Conservation (phyloP, 2,888 invertebrate species). For the Pharmacophagus antenor region DNA sequence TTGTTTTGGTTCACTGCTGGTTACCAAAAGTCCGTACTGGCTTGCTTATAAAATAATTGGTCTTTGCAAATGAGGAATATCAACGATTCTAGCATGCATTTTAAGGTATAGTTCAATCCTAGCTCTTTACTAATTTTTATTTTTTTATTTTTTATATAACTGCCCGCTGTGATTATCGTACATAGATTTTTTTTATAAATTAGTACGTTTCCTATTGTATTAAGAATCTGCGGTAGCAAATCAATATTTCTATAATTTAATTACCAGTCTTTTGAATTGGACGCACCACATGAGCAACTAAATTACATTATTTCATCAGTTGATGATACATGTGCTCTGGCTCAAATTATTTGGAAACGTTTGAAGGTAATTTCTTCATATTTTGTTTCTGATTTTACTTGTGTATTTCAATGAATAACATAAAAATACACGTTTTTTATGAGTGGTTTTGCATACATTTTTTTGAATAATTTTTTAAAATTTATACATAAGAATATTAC, state of each 20-base stretch:
- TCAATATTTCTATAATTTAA: slow-evolving; percentile 21
- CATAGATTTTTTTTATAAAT: too few species aligned
- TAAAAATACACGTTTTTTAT: neutral
- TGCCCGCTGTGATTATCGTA: neutral
- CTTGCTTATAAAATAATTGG: too few species aligned
- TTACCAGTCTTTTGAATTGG: slow-evolving; percentile 9
- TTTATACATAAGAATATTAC: too few species aligned
- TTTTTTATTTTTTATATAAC: too few species aligned
- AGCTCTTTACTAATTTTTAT: too few species aligned
- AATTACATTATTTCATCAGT: slow-evolving; percentile 12
- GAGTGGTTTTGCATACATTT: too few species aligned
- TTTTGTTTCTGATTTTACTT: neutral
- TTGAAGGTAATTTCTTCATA: slow-evolving; percentile 5
- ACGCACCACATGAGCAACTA: slow-evolving; percentile 4
- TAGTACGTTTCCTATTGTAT: neutral
- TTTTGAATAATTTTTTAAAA: too few species aligned
- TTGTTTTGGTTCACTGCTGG: too few species aligned
- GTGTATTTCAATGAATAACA: neutral
- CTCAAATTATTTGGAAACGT: neutral
- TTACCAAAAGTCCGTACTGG: too few species aligned
- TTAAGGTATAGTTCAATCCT: too few species aligned
- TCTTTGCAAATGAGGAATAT: too few species aligned
- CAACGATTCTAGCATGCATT: too few species aligned
- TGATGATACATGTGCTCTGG: neutral
- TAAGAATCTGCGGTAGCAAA: neutral